These are phyloP conservation scores for Drosophila picticornis DNA, from an alignment of 2,888 invertebrate genomes.

Conservation along the genomic window DNA sequence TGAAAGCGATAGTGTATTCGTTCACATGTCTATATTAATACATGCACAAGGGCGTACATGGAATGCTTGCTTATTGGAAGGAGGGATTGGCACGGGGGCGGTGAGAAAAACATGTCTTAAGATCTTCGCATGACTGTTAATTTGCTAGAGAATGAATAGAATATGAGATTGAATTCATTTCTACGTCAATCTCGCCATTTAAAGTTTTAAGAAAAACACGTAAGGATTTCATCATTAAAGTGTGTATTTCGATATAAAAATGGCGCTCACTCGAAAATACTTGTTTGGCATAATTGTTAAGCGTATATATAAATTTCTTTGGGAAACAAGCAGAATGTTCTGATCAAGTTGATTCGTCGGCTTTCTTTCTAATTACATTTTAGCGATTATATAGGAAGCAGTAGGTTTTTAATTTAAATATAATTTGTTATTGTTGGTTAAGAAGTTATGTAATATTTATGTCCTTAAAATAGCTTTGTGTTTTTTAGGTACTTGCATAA, in stretches of 20 bases:
- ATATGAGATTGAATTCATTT: not conserved
- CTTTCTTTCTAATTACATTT: not conserved
- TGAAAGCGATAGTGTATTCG: slow-evolving; percentile 25
- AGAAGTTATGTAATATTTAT: not conserved
- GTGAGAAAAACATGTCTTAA: slow-evolving; percentile 16
- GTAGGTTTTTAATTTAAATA: not conserved
- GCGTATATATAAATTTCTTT: not conserved
- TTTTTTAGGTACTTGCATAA: not conserved
- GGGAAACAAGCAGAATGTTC: not conserved
- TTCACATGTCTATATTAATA: not conserved
- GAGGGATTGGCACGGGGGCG: not conserved
- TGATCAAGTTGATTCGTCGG: not conserved
- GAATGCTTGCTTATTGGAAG: not conserved
- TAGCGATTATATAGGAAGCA: not conserved
- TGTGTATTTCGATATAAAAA: not conserved
- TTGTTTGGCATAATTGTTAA: not conserved
- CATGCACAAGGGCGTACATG: not conserved
- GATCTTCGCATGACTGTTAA: slow-evolving; percentile 13
- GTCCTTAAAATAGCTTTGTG: not conserved
- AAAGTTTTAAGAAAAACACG: not conserved
- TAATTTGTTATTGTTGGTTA: not conserved
- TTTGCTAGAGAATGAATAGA: not conserved
- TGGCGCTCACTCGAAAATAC: not conserved
- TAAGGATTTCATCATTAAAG: not conserved
- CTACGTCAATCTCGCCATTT: not conserved